Base-by-base conservation (phyloP, 2,797 vertebrate species). In the Danionella dracula region DNA sequence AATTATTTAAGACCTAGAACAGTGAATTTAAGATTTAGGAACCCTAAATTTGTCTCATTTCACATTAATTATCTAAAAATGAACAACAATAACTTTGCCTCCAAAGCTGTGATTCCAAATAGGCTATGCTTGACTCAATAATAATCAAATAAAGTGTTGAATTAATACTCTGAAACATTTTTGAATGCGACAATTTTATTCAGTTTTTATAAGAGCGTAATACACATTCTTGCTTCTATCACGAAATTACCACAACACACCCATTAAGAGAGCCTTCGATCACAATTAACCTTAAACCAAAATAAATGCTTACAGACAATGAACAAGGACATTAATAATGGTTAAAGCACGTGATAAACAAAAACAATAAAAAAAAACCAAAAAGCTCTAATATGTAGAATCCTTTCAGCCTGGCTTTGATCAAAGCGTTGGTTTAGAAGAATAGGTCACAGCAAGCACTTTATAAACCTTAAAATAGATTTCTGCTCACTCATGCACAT, bases 181-280 rank as follows among this genome's bases (percentile, higher is more conserved):
- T 40, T 16, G 17, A 41, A 48, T 41, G n/a, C 10, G 16, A 12
- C 15, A 13, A 17, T 29, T 71, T 64, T 70, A 64, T 57, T 70
- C 12, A 21, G 31, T 8, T 9, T 29, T 34, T 45, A 71, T 38
- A 63, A 65, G 54, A 50, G 11, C 17, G 20, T 56, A 15, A 38
- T 46, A 21, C 50, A 65, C 49, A 49, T 49, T 19, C 63, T 60
- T 70, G 63, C 66, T 53, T 16, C 37, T 4, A 55, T 44, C 58
- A 37, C 37, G 16, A 42, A 12, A 49, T 38, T 4, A 4, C 31
- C 58, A 32, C 31, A 64, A 44, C 64, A 2, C 44, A 29, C 17
- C 53, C 23, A 15, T 29, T 37, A 34, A 45, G 20, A 19, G 12
- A 51, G 44, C 45, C 19, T 5, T 9, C 9, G 23, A 42, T 11